phyloP scores from a whole-genome alignment of 2,797 vertebrate species.

The Silurus aristotelis region DNA sequence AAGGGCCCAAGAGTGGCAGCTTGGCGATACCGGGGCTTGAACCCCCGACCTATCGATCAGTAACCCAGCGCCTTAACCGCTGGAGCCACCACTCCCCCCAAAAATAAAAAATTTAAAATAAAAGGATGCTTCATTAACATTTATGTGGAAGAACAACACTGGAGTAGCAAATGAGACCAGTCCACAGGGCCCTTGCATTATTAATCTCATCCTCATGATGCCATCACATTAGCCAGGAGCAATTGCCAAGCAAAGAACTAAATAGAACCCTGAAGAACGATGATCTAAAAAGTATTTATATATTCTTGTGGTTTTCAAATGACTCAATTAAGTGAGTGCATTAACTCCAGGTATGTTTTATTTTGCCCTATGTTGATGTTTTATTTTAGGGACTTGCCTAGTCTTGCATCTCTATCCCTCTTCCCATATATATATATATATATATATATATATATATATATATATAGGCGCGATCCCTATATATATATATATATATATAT shows the following conservation, averaged over 20 bases:
- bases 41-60: too few species aligned
- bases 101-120: too few species aligned
- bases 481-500: too few species aligned
- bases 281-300: constrained; percentile 24
- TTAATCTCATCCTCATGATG: background rate
- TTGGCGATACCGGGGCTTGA: too few species aligned
- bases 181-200: constrained; percentile 2
- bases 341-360: background rate
- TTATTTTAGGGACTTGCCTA: too few species aligned
- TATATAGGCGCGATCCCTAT: too few species aligned
- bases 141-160: background rate
- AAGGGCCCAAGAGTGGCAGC: too few species aligned
- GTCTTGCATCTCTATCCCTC: background rate
- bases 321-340: constrained; percentile 10
- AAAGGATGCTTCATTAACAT: constrained; percentile 2
- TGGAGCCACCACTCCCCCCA: too few species aligned
- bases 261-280: constrained; percentile 21
- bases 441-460: too few species aligned
- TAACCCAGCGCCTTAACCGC: too few species aligned
- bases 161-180: background rate
- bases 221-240: background rate
- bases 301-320: background rate
- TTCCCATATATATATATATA: too few species aligned
- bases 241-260: background rate
- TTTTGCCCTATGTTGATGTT: too few species aligned